phyloP scores from a whole-genome alignment of 2,888 invertebrate genomes.

The Himalopsyche anomala region DNA sequence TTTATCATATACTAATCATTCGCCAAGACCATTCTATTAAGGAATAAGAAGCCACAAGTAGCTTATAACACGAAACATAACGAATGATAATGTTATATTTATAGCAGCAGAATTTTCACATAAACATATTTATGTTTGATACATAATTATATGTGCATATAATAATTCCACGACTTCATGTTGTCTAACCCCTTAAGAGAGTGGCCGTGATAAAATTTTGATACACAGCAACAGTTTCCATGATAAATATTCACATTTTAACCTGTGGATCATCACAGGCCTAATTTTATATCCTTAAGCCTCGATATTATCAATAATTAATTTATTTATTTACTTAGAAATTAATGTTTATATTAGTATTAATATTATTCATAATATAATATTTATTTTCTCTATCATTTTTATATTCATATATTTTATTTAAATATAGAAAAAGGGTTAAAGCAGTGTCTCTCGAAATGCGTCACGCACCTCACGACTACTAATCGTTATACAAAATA shows the following conservation, averaged over 20 bases:
- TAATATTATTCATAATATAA: constrained; percentile 34
- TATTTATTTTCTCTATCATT: constrained; percentile 38
- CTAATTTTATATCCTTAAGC: constrained; percentile 34
- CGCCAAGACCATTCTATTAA: not conserved
- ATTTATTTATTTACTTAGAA: constrained; percentile 35
- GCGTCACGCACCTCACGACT: constrained; percentile 32
- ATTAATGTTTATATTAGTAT: constrained; percentile 24
- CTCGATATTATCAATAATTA: constrained; percentile 32
- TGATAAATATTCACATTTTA: constrained; percentile 32
- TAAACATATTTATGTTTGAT: not conserved
- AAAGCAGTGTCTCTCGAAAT: constrained; percentile 37
- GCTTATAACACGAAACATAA: too few relatives aligned
- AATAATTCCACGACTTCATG: too few relatives aligned
- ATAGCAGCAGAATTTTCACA: not conserved
- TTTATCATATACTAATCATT: not conserved
- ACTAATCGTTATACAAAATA: constrained; percentile 6
- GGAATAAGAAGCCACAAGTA: not conserved
- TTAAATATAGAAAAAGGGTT: constrained; percentile 43
- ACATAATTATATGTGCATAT: too few relatives aligned
- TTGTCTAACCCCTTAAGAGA: not conserved
- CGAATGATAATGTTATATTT: not conserved
- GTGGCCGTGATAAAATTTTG: not conserved
- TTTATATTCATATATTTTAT: constrained; percentile 42
- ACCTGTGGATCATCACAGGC: constrained; percentile 29
- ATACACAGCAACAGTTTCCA: constrained; percentile 3